Evolutionary conservation across 2,113 vertebrate genomes (phyloP).

Genomic region (Pteropus alecto): DNA sequence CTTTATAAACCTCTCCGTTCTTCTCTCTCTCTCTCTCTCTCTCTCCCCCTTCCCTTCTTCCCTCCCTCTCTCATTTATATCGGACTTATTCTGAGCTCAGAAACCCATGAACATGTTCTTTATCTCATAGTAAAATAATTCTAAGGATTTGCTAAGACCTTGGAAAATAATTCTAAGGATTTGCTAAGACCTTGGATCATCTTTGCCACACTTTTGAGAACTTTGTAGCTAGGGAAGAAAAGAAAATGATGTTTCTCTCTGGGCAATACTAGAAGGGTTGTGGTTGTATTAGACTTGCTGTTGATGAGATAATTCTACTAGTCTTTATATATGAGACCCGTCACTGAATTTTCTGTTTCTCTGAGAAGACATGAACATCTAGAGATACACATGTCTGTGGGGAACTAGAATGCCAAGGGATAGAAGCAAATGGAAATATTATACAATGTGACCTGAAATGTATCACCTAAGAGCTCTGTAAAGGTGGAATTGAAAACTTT

Average conservation of each 20-base stretch:
- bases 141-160: neutral
- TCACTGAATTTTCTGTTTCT: neutral
- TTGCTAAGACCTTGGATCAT: too few relatives aligned
- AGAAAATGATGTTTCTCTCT: neutral
- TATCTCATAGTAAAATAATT: neutral
- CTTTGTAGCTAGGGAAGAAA: neutral
- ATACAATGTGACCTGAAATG: neutral
- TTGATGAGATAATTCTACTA: neutral
- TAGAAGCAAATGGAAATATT: neutral
- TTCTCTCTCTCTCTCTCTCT: neutral
- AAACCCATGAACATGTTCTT: neutral
- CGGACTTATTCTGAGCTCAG: neutral
- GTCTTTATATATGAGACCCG: neutral
- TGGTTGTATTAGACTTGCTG: neutral
- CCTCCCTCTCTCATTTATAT: neutral
- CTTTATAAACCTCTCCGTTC: neutral
- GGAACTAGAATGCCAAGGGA: slow-evolving; percentile 13
- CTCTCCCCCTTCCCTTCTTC: neutral
- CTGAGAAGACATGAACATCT: neutral
- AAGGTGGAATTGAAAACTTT: slow-evolving; percentile 33
- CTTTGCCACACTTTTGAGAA: neutral
- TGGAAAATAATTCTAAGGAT: too few relatives aligned
- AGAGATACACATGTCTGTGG: neutral
- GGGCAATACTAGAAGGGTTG: neutral
- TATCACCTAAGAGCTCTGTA: slow-evolving; percentile 48